Percentiles rank a stretch among this genome's conserved stretches.
These are phyloP conservation scores for Pollimyrus isidori DNA, from an alignment of 2,113 vertebrate genomes.

Conservation along the genomic window DNA sequence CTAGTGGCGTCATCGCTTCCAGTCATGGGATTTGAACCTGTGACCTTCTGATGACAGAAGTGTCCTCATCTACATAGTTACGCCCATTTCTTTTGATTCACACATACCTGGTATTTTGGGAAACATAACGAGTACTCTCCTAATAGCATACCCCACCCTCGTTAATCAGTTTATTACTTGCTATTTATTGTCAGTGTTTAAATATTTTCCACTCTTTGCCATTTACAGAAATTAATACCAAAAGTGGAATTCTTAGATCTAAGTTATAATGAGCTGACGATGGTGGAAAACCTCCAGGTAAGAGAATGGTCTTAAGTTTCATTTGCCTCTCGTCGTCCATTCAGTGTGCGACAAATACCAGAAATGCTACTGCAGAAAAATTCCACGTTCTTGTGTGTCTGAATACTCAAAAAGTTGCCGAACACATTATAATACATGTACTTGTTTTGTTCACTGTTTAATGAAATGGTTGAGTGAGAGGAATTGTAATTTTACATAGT, in stretches of 20 bases:
- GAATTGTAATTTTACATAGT: background rate
- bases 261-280: slow-evolving; percentile 80
- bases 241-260: slow-evolving; percentile 93
- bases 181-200: background rate
- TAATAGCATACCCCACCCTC: background rate
- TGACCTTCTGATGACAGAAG: background rate
- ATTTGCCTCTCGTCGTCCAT: background rate
- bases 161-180: background rate
- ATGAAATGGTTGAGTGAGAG: background rate
- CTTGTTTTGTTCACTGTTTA: background rate
- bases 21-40: background rate
- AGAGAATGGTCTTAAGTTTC: slow-evolving; percentile 1
- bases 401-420: background rate
- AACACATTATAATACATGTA: background rate
- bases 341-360: background rate
- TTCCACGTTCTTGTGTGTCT: background rate
- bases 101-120: background rate
- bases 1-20: background rate
- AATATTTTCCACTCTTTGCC: slow-evolving; percentile 23
- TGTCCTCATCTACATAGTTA: background rate
- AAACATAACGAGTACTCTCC: background rate
- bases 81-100: background rate
- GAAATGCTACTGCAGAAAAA: background rate
- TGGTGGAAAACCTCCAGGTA: slow-evolving; percentile 90
- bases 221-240: slow-evolving; percentile 79